Percentiles rank a stretch among this genome's conserved stretches.
Evolutionary conservation across 2,797 vertebrate genomes (phyloP).

Genomic region (Arctocebus calabarensis): DNA sequence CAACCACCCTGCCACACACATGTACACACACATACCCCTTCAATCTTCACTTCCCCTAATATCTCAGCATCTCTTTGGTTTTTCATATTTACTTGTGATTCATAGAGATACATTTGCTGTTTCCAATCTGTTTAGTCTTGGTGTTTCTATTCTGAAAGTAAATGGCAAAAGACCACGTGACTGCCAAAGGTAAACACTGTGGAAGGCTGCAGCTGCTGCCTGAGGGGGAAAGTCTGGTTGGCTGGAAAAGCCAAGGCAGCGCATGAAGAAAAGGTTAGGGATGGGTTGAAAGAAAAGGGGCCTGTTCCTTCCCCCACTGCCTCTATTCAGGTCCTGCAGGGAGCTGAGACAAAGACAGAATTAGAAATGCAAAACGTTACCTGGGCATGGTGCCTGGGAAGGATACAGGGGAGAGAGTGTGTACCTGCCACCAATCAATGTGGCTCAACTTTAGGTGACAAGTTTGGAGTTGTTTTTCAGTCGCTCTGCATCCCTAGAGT

Average conservation of each 20-base stretch:
- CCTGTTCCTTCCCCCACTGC: not conserved
- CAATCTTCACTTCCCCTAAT: not conserved
- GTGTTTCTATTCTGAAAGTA: slow-evolving; percentile 72
- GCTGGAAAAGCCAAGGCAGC: not conserved
- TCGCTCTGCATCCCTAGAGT: not conserved
- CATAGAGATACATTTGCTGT: slow-evolving; percentile 64
- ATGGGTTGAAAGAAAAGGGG: accelerated
- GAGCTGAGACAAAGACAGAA: not conserved
- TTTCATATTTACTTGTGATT: slow-evolving; percentile 72
- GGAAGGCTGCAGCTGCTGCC: slow-evolving; percentile 62
- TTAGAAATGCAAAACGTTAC: not conserved
- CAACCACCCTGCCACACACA: not conserved
- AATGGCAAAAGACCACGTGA: slow-evolving; percentile 64
- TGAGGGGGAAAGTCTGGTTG: not conserved
- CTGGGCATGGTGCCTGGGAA: not conserved
- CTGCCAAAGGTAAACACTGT: slow-evolving; percentile 51
- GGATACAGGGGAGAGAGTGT: not conserved
- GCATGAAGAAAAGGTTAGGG: not conserved
- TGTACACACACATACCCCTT: not conserved
- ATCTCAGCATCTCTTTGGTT: slow-evolving; percentile 54
- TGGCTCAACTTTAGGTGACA: not conserved
- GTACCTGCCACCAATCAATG: not conserved
- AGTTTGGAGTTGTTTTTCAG: not conserved
- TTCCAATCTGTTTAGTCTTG: slow-evolving; percentile 41
- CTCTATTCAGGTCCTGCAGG: not conserved